Conservation (phyloP, 2,797 vertebrate species). For the Chaunax sp. region DNA sequence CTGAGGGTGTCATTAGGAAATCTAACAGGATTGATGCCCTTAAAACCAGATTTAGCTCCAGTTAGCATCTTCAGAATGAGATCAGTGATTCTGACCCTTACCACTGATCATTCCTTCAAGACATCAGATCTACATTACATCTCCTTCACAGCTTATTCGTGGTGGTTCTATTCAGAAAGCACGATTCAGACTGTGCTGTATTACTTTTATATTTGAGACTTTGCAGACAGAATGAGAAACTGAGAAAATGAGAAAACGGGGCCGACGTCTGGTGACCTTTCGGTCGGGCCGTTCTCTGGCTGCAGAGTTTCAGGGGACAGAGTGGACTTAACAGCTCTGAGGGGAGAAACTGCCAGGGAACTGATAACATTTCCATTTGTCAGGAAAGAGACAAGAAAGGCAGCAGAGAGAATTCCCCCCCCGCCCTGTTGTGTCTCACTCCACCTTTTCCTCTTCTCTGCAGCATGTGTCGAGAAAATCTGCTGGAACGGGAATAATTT, state of each 20-base stretch:
- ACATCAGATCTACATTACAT: too few relatives aligned
- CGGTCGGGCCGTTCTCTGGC: constrained; percentile 14
- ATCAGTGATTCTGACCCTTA: too few relatives aligned
- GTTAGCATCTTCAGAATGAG: too few relatives aligned
- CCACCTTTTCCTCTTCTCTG: not conserved
- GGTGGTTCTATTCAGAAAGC: too few relatives aligned
- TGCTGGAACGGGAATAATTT: not conserved
- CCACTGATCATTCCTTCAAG: too few relatives aligned
- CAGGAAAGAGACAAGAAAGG: constrained; percentile 10
- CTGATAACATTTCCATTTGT: constrained; percentile 47
- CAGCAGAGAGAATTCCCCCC: constrained; percentile 2
- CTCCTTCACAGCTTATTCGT: too few relatives aligned
- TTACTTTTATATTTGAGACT: not conserved
- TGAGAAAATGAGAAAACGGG: constrained; percentile 13
- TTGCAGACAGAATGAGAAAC: not conserved
- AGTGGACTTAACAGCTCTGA: constrained; percentile 23
- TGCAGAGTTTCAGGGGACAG: constrained; percentile 34
- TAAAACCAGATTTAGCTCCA: too few relatives aligned
- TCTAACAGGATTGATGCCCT: too few relatives aligned
- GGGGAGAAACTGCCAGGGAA: constrained; percentile 26
- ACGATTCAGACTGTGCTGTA: too few relatives aligned
- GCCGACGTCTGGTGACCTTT: constrained; percentile 18
- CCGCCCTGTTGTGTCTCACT: not conserved
- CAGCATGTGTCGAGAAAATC: not conserved
- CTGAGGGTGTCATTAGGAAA: too few relatives aligned